These are phyloP conservation scores for Bradypodion ventrale DNA, from an alignment of 2,797 vertebrate species.

Conservation along the genomic window DNA sequence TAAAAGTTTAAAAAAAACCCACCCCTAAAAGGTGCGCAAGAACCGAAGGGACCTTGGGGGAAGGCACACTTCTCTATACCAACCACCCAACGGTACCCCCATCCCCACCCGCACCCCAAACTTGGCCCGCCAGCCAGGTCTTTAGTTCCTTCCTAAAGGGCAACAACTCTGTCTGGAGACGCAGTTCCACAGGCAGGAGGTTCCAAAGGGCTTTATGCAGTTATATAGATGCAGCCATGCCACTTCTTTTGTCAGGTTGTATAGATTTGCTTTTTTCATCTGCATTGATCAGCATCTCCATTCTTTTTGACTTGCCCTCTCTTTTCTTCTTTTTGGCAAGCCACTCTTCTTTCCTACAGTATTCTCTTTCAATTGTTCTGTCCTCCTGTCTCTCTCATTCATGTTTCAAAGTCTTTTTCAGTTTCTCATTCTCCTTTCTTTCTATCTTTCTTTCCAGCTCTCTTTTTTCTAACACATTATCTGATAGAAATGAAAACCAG, in stretches of 20 bases:
- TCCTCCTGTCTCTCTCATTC: not conserved
- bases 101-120: too few relatives aligned
- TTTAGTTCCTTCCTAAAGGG: too few relatives aligned
- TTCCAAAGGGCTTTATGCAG: too few relatives aligned
- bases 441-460: constrained; percentile 7
- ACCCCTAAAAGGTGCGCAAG: too few relatives aligned
- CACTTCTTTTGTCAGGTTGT: constrained; percentile 18
- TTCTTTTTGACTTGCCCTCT: not conserved
- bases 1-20: too few relatives aligned
- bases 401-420: constrained; percentile 29
- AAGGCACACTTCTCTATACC: too few relatives aligned
- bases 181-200: too few relatives aligned
- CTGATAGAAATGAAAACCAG: constrained; percentile 7
- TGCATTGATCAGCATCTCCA: not conserved
- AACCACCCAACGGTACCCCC: too few relatives aligned
- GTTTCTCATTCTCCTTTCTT: constrained; percentile 14
- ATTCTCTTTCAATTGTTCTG: constrained; percentile 15
- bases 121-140: too few relatives aligned
- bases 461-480: constrained; percentile 30
- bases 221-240: constrained; percentile 6
- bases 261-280: constrained; percentile 19
- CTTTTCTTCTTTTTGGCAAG: too few relatives aligned
- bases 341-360: constrained; percentile 8
- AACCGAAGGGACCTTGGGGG: too few relatives aligned
- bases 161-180: too few relatives aligned